Conservation (phyloP, 1,140 invertebrate genomes). For the Thrips palmi region DNA sequence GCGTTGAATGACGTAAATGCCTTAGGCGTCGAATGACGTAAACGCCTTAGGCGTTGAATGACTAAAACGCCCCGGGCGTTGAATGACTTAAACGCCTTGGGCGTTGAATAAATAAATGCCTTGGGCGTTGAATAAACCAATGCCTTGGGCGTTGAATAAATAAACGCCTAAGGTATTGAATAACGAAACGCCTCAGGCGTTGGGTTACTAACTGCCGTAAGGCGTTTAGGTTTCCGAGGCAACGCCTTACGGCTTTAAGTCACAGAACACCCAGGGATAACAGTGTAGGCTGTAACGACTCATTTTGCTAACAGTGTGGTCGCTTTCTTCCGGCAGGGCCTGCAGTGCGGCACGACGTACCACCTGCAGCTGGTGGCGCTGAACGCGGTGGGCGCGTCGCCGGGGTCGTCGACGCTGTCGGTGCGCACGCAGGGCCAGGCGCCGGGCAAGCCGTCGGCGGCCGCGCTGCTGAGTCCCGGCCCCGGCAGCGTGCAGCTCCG, state of each 20-base stretch:
- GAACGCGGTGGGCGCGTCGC: conserved; percentile 53
- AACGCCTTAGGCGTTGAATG: too few relatives aligned
- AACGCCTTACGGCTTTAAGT: not conserved
- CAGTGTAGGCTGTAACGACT: not conserved
- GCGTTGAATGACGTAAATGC: too few relatives aligned
- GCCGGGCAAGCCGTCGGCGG: conserved; percentile 42
- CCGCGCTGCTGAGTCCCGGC: conserved; percentile 42
- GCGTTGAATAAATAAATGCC: too few relatives aligned
- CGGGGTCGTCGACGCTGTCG: conserved; percentile 43
- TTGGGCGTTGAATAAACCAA: too few relatives aligned
- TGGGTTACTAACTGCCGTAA: not conserved
- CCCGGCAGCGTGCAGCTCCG: conserved; percentile 51
- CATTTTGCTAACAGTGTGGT: not conserved
- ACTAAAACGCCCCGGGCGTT: too few relatives aligned
- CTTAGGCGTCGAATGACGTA: too few relatives aligned
- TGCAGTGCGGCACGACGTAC: conserved; percentile 55
- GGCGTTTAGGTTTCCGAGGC: not conserved
- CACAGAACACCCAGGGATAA: not conserved
- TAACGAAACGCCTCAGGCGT: too few relatives aligned
- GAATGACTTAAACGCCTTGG: too few relatives aligned
- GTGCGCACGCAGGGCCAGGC: conserved; percentile 51
- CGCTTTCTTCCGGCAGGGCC: conserved; percentile 24
- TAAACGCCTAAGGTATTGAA: too few relatives aligned
- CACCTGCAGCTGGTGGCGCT: conserved; percentile 48
- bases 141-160: too few relatives aligned